These are phyloP conservation scores for Lethenteron camtschaticum DNA, from an alignment of 2,113 vertebrate species.

Conservation along the genomic window DNA sequence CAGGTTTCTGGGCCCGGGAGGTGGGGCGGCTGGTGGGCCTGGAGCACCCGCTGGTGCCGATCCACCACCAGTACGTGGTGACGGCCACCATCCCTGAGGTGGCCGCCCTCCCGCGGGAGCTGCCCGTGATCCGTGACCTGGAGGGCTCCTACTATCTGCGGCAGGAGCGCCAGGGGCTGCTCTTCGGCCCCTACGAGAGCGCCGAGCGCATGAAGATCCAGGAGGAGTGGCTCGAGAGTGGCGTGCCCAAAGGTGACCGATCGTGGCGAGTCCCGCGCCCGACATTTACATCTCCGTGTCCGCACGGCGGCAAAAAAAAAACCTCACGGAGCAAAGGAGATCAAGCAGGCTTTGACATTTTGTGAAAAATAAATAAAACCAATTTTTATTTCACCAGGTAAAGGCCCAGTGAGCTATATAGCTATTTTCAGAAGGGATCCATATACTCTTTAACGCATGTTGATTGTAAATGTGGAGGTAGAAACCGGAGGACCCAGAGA, in stretches of 20 bases:
- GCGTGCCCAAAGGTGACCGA: conserved; percentile 54
- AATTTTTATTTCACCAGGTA: no score
- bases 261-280: no score
- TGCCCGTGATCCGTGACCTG: conserved; percentile 70
- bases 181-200: conserved; percentile 77
- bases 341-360: no score
- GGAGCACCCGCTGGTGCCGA: conserved; percentile 65
- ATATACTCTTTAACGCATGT: no score
- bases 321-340: no score
- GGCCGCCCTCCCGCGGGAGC: conserved; percentile 54
- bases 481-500: no score
- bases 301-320: no score
- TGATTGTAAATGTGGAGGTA: no score
- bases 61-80: conserved; percentile 90
- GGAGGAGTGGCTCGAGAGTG: conserved; percentile 59
- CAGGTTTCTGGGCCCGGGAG: conserved; percentile 88
- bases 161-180: conserved; percentile 70
- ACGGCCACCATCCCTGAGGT: conserved; percentile 73
- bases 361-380: no score
- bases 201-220: conserved; percentile 79
- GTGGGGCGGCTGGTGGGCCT: conserved; percentile 64
- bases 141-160: conserved; percentile 77
- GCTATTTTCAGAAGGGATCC: no score
- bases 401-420: no score
- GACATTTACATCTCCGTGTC: no score